Evolutionary conservation across 2,888 invertebrate species (phyloP).

Genomic region (Eupithecia subfuscata): DNA sequence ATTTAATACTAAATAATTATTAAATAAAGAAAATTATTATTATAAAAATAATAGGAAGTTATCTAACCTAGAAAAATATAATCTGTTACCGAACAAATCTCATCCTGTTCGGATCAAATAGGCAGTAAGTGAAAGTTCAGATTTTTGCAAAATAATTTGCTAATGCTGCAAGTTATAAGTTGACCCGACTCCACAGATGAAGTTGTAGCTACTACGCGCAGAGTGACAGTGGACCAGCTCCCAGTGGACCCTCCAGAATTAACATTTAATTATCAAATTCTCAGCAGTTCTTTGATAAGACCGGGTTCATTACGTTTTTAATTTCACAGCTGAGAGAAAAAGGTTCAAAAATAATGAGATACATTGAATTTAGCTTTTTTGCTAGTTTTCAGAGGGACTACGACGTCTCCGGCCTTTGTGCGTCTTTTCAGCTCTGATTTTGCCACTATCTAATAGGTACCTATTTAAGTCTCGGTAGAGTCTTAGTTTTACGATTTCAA

Average conservation of each 20-base stretch:
- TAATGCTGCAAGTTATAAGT: neutral
- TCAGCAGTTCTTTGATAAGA: slow-evolving; percentile 57
- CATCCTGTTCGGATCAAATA: neutral
- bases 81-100: neutral
- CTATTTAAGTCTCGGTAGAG: neutral
- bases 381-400: neutral
- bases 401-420: neutral
- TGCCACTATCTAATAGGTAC: neutral
- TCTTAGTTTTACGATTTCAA: neutral
- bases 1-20: neutral
- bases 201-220: slow-evolving; percentile 3
- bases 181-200: slow-evolving; percentile 4
- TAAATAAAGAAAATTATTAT: neutral
- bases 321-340: slow-evolving; percentile 29
- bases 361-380: neutral
- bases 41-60: no score
- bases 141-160: neutral
- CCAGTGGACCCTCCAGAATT: slow-evolving; percentile 59
- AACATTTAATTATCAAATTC: slow-evolving; percentile 66
- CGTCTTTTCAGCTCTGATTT: neutral
- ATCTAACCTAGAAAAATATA: neutral
- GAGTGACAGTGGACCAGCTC: slow-evolving; percentile 44
- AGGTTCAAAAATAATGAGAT: slow-evolving; percentile 16
- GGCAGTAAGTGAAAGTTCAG: neutral
- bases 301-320: slow-evolving; percentile 60